Conservation (phyloP, 2,888 invertebrate species). For the Drosophila macrospina region DNA sequence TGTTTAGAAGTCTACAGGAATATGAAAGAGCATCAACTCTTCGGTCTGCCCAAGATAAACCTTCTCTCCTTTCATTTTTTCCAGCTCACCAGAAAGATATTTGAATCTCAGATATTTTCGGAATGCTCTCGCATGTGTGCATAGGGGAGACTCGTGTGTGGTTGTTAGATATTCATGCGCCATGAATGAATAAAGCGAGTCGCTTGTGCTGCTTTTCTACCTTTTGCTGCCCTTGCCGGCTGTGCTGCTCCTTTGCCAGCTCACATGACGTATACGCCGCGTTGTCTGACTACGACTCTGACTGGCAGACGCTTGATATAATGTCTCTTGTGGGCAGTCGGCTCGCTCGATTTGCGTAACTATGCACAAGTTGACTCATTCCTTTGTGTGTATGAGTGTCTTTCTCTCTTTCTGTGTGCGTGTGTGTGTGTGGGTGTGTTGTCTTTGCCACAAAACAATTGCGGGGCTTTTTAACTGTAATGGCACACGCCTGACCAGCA, state of each 20-base stretch:
- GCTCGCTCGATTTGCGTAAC: constrained; percentile 71
- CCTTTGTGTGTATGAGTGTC: constrained; percentile 9
- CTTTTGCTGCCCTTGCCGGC: constrained; percentile 47
- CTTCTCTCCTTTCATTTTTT: not conserved
- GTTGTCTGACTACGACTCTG: constrained; percentile 54
- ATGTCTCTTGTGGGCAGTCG: constrained; percentile 69
- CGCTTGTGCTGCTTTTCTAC: constrained; percentile 46
- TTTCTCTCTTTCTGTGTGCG: constrained; percentile 10
- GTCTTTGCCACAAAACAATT: constrained; percentile 52
- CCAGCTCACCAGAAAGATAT: not conserved
- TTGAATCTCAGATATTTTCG: not conserved
- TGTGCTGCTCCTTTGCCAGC: constrained; percentile 49
- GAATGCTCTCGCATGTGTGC: constrained; percentile 22
- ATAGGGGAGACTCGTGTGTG: constrained; percentile 23
- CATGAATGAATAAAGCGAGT: constrained; percentile 75
- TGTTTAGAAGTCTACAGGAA: too few relatives aligned
- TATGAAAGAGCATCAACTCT: too few relatives aligned
- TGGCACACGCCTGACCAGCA: constrained; percentile 39
- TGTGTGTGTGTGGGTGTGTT: constrained; percentile 21
- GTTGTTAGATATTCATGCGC: constrained; percentile 62
- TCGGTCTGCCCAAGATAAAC: too few relatives aligned
- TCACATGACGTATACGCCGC: constrained; percentile 66
- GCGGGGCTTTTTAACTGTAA: constrained; percentile 48
- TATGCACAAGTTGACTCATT: constrained; percentile 74
- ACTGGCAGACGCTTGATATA: constrained; percentile 58